Base-by-base conservation (phyloP, 2,113 vertebrate species). In the Capra hircus region DNA sequence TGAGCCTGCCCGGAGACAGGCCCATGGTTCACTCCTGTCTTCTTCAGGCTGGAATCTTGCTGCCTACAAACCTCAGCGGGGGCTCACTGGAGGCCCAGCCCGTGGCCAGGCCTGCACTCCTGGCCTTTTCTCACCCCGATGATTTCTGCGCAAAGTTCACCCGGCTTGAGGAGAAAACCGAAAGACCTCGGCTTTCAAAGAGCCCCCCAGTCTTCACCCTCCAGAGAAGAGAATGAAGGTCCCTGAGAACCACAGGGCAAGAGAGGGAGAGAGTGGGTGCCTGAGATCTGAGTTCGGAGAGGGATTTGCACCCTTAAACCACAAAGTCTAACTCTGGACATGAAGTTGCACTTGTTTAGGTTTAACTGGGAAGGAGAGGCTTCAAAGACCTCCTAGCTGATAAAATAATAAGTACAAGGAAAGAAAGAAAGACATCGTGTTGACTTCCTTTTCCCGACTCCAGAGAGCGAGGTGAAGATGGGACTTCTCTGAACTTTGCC, bases 401-500 rank as follows among this genome's bases (percentile, higher is more conserved):
- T 95, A 80, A 88, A 89, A 84, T 11, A 53, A 27, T 36, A 81
- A 94, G 17, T n/a, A n/a, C 55, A 81, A 59, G 45, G 23, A 30
- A 74, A 92, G n/a, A 86, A 84, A 40, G 28, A 28, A 15, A 36
- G 45, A 87, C 13, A 4, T 14, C 12, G 17, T 84, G 77, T 40
- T 1, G 2, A 28, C 55, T 93, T 93, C 53, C 50, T 78, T 91
- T 91, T 57, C 57, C 55, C 80, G 43, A 64, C 45, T 93, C 71
- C 64, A 80, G 84, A 52, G 43, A 92, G 43, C 19, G 12, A 50
- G n/a, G n/a, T 62, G 60, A 91, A 89, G 77, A 90, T 0, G 0
- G 19, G 43, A 60, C n/a, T 74, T 93, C 84, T 83, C 83, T n/a
- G 40, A 96, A 96, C 80, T 94, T 95, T 86, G 86, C 52, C 94